A percentile compares a stretch with the other conserved stretches of the same genome.
These are phyloP conservation scores for Mesochorus sp. DNA, from an alignment of 2,888 invertebrate genomes.

Conservation along the genomic window DNA sequence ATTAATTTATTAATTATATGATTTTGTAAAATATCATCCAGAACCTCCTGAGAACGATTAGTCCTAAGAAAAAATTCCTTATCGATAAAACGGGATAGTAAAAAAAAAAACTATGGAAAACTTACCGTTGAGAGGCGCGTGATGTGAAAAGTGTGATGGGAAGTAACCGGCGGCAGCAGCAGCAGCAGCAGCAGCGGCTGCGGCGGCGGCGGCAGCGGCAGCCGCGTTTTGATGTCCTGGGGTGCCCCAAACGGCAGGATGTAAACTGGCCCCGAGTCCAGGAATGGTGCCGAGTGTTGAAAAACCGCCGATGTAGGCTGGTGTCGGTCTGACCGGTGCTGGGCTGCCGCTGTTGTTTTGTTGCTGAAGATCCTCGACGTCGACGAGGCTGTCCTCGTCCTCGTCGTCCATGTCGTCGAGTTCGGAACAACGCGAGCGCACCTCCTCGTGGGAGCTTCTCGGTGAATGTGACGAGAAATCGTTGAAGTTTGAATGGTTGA, in stretches of 20 bases:
- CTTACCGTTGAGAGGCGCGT: conserved; percentile 77
- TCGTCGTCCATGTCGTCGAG: conserved; percentile 87
- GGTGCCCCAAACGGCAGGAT: conserved; percentile 76
- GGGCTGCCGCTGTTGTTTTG: conserved; percentile 67
- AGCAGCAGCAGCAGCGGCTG: conserved; percentile 71
- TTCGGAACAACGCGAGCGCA: conserved; percentile 74
- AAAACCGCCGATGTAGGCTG: conserved; percentile 77
- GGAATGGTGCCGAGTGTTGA: conserved; percentile 73
- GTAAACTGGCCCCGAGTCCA: conserved; percentile 72
- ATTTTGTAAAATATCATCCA: no score
- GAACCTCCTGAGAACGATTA: no score
- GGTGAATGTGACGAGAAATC: conserved; percentile 73
- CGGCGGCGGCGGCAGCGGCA: conserved; percentile 72
- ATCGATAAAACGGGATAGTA: neutral
- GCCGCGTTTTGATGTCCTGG: conserved; percentile 72
- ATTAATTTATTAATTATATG: no score
- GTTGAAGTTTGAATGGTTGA: conserved; percentile 31
- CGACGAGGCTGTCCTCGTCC: conserved; percentile 87
- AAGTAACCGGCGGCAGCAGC: conserved; percentile 76
- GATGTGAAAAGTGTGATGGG: conserved; percentile 78
- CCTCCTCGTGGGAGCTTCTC: conserved; percentile 73
- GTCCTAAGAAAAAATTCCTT: neutral
- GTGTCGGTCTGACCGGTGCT: conserved; percentile 78
- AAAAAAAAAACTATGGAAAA: neutral
- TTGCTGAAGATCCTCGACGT: conserved; percentile 89